Conservation (phyloP, 2,797 vertebrate genomes). For the Arctocebus calabarensis region DNA sequence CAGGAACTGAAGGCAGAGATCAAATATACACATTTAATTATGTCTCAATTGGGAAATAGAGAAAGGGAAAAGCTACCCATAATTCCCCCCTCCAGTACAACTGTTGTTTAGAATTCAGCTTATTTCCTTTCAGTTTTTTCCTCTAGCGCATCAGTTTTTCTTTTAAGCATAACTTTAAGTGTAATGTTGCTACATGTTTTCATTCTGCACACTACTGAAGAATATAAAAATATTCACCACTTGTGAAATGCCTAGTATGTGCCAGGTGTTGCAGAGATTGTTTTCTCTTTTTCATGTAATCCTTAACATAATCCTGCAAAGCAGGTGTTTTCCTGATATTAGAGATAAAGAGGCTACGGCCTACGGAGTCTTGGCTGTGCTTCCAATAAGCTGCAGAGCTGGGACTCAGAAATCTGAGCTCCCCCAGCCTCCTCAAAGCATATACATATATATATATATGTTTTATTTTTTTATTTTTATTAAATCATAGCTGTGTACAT, state of each 20-base stretch:
- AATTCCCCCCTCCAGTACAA: neutral
- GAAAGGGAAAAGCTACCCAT: neutral
- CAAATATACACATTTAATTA: neutral
- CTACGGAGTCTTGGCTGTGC: neutral
- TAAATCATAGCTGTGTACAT: too few species aligned
- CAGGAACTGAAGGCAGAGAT: neutral
- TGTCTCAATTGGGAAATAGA: neutral
- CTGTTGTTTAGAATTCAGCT: neutral
- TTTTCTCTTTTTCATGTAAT: constrained; percentile 53
- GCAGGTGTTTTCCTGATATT: constrained; percentile 24
- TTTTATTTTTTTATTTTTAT: too few species aligned
- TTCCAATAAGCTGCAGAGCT: neutral
- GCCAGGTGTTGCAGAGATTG: neutral
- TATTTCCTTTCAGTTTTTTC: neutral
- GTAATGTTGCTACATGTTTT: neutral
- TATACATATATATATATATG: neutral
- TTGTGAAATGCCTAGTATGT: neutral
- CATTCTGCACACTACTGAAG: neutral
- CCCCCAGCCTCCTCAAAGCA: neutral
- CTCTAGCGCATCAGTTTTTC: neutral
- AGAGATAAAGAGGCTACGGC: neutral
- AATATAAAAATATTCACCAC: constrained; percentile 17
- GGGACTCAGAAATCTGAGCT: neutral
- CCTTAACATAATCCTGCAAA: constrained; percentile 2
- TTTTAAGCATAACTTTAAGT: neutral